These are phyloP conservation scores for Oconnorella tubifera DNA, from an alignment of 2,888 invertebrate species.

Conservation along the genomic window DNA sequence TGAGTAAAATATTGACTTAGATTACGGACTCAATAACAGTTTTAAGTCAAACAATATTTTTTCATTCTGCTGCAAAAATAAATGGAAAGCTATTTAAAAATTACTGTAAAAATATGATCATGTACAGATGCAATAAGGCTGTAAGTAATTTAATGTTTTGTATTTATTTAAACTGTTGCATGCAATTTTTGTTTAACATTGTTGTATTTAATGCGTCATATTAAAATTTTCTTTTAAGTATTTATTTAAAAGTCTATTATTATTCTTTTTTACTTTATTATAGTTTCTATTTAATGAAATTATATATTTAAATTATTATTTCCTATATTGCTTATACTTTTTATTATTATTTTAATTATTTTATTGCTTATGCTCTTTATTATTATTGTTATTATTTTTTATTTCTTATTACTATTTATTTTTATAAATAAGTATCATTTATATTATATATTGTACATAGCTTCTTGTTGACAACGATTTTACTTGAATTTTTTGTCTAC, in stretches of 20 bases:
- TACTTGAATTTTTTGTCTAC: background rate
- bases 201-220: background rate
- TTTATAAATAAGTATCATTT: background rate
- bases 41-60: too few species aligned
- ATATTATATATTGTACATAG: background rate
- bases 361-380: slow-evolving; percentile 1
- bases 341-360: slow-evolving; percentile 7
- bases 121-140: too few species aligned
- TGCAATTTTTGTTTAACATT: background rate
- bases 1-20: too few species aligned
- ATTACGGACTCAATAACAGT: too few species aligned
- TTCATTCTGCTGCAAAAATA: too few species aligned
- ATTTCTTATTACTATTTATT: slow-evolving; percentile 10
- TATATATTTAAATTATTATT: background rate
- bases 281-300: background rate
- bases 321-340: background rate
- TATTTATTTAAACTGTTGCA: too few species aligned
- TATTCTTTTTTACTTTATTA: background rate
- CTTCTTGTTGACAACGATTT: background rate
- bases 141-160: too few species aligned
- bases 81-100: too few species aligned
- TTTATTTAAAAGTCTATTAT: background rate
- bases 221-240: background rate
- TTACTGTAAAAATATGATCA: too few species aligned
- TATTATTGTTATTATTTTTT: slow-evolving; percentile 10